Evolutionary conservation across 2,113 vertebrate genomes (phyloP).

Genomic region (Sphyrna mokarran): DNA sequence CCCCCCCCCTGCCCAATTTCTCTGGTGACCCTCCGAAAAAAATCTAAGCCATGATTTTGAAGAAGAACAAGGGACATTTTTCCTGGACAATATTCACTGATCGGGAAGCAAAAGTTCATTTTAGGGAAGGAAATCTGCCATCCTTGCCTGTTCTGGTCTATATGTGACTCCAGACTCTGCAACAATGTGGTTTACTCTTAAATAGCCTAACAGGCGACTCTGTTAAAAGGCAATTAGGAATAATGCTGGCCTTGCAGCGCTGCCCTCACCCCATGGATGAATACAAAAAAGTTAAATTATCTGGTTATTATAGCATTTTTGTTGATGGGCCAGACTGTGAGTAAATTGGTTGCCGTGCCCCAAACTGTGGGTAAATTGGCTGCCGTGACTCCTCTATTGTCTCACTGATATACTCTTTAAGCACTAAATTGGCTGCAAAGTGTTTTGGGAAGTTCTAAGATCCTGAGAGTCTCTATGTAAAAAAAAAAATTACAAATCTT

Average conservation of each 20-base stretch:
- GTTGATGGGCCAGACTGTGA: not conserved
- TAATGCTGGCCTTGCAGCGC: too few relatives aligned
- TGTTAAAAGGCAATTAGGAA: too few relatives aligned
- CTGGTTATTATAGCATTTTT: not conserved
- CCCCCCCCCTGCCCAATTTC: not conserved
- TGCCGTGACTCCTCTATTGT: not conserved
- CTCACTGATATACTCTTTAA: not conserved
- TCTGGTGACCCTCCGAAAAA: not conserved
- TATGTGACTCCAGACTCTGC: too few relatives aligned
- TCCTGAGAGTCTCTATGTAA: not conserved
- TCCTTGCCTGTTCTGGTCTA: too few relatives aligned
- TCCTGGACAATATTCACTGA: not conserved
- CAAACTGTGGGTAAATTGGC: not conserved
- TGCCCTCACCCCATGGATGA: too few relatives aligned
- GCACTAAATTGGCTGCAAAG: not conserved
- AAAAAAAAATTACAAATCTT: not conserved
- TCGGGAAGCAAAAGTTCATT: too few relatives aligned
- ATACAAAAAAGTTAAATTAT: not conserved
- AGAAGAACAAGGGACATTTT: not conserved
- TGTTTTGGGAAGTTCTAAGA: not conserved
- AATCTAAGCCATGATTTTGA: not conserved
- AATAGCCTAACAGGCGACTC: too few relatives aligned
- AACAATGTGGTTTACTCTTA: too few relatives aligned
- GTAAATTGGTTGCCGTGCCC: not conserved
- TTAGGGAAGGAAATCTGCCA: too few relatives aligned